Evolutionary conservation across 2,797 vertebrate species (phyloP).

Genomic region (Hydrophis major): DNA sequence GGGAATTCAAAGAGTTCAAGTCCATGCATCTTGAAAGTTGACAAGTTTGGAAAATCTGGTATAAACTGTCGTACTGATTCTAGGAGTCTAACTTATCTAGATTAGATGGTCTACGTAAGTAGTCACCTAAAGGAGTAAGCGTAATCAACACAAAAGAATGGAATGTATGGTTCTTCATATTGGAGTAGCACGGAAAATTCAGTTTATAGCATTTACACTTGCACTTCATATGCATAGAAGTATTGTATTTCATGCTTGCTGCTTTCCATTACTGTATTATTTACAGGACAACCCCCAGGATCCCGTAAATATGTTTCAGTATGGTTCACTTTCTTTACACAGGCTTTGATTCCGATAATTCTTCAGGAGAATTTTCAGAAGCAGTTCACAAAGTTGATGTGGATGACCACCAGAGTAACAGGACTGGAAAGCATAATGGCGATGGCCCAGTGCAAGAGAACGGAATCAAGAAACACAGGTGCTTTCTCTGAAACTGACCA

Average conservation of each 20-base stretch:
- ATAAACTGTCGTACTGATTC: background rate
- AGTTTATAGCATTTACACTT: background rate
- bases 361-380: constrained; percentile 89
- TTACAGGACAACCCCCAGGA: background rate
- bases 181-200: constrained; percentile 9
- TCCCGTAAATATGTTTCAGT: background rate
- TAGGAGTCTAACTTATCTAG: background rate
- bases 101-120: background rate
- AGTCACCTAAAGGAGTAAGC: background rate
- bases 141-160: background rate
- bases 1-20: background rate
- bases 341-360: constrained; percentile 97
- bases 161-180: background rate
- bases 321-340: constrained; percentile 36
- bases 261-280: background rate
- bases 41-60: background rate
- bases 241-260: background rate
- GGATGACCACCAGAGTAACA: constrained; percentile 63
- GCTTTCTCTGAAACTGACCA: background rate
- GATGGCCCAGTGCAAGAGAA: constrained; percentile 83
- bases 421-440: constrained; percentile 73
- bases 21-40: background rate
- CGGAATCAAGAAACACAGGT: constrained; percentile 91
- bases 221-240: background rate
- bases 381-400: constrained; percentile 81